These are phyloP conservation scores for Labeo calbasu DNA, from an alignment of 2,797 vertebrate species.

Conservation along the genomic window DNA sequence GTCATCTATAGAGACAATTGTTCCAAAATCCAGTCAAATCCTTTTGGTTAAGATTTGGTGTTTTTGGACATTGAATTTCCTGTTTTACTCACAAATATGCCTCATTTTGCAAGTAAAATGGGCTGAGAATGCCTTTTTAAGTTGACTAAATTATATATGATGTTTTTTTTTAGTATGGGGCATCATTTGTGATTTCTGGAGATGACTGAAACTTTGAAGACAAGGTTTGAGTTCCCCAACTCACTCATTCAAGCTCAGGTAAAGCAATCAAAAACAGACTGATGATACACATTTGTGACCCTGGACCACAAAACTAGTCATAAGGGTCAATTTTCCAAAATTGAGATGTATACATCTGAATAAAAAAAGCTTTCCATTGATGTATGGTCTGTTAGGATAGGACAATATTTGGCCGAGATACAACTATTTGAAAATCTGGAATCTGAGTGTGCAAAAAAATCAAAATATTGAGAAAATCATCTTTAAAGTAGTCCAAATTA, in stretches of 20 bases:
- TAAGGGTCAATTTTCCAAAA: too few species aligned
- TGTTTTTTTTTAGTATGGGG: constrained; percentile 12
- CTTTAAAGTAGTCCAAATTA: too few species aligned
- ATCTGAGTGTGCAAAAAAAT: too few species aligned
- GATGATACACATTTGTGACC: background rate
- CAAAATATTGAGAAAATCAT: too few species aligned
- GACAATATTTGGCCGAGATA: too few species aligned
- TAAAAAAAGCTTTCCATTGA: too few species aligned
- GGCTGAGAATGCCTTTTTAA: background rate
- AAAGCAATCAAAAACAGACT: constrained; percentile 42
- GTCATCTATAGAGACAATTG: background rate
- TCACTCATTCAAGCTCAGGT: constrained; percentile 91
- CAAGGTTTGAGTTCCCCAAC: constrained; percentile 89
- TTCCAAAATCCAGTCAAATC: background rate
- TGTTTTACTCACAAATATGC: background rate
- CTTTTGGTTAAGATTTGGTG: background rate
- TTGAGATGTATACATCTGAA: too few species aligned
- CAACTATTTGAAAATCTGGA: too few species aligned
- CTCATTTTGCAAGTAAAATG: background rate
- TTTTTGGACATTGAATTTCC: background rate
- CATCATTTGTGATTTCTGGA: constrained; percentile 55
- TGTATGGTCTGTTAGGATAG: too few species aligned
- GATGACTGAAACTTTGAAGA: constrained; percentile 86
- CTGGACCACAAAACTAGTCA: too few species aligned
- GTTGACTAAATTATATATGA: background rate